phyloP scores from a whole-genome alignment of 2,113 vertebrate species.

The Elephantulus edwardii region DNA sequence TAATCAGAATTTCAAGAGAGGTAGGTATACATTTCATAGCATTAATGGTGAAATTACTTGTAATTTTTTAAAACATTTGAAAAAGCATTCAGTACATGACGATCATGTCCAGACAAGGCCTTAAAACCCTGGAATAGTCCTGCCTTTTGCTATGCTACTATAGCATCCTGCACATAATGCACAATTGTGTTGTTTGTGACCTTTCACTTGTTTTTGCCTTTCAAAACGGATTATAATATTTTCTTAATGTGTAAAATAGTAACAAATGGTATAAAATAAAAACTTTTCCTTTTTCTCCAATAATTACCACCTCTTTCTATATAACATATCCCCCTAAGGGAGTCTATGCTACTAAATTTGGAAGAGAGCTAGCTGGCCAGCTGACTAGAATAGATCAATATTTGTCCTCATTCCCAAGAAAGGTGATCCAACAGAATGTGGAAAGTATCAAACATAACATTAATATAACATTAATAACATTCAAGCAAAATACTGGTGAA shows the following conservation, averaged over 20 bases:
- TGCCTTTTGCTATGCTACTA: neutral
- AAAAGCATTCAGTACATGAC: neutral
- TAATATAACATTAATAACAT: too few species aligned
- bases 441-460: too few species aligned
- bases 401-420: too few species aligned
- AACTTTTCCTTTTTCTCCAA: neutral
- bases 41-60: neutral
- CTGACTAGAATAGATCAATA: too few species aligned
- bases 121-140: neutral
- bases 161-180: neutral
- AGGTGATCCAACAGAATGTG: too few species aligned
- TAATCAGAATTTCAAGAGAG: neutral
- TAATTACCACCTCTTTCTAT: neutral
- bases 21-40: neutral
- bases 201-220: neutral
- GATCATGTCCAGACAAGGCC: neutral
- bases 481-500: too few species aligned
- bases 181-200: neutral
- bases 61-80: neutral
- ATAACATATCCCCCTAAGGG: neutral
- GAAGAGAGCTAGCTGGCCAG: too few species aligned
- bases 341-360: too few species aligned
- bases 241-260: neutral
- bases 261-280: neutral
- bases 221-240: neutral